Conservation (phyloP, 64 coral and sea anemone species). For the Pocillopora damicornis region DNA sequence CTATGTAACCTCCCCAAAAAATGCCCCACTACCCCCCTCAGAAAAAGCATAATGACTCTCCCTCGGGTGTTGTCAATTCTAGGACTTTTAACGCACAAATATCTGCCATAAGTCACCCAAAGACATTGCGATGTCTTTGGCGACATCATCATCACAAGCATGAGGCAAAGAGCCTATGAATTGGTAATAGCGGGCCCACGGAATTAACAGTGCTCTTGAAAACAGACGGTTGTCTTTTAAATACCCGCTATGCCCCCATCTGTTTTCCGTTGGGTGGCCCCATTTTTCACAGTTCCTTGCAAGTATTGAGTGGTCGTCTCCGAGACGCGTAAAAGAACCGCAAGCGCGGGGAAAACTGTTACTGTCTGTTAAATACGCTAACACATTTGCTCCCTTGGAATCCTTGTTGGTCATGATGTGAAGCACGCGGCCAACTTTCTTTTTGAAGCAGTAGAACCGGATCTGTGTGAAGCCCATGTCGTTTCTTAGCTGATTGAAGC, state of each 20-base stretch:
- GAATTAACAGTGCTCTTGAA: neutral
- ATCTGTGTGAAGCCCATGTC: conserved; percentile 68
- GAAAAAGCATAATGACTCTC: too few relatives aligned
- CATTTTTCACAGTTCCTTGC: neutral
- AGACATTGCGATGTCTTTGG: neutral
- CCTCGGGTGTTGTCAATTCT: too few relatives aligned
- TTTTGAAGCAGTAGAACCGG: conserved; percentile 55
- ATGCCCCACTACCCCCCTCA: too few relatives aligned
- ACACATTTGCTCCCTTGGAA: conserved; percentile 8
- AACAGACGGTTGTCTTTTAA: neutral
- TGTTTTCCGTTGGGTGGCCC: neutral
- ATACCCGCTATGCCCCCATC: neutral
- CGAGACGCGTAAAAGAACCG: conserved; percentile 12
- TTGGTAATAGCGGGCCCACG: neutral
- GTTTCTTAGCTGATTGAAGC: conserved; percentile 24
- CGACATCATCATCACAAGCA: neutral
- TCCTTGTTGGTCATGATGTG: conserved; percentile 45
- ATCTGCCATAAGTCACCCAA: conserved; percentile 27
- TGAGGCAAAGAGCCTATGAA: neutral
- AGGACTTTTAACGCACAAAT: conserved; percentile 18
- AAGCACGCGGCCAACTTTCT: conserved; percentile 31
- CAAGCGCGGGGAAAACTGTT: conserved; percentile 11
- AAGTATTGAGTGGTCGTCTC: conserved; percentile 34
- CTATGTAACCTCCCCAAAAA: too few relatives aligned
- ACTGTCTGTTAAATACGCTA: neutral